phyloP scores from a whole-genome alignment of 2,888 invertebrate species.

The Calliopum simillimum region DNA sequence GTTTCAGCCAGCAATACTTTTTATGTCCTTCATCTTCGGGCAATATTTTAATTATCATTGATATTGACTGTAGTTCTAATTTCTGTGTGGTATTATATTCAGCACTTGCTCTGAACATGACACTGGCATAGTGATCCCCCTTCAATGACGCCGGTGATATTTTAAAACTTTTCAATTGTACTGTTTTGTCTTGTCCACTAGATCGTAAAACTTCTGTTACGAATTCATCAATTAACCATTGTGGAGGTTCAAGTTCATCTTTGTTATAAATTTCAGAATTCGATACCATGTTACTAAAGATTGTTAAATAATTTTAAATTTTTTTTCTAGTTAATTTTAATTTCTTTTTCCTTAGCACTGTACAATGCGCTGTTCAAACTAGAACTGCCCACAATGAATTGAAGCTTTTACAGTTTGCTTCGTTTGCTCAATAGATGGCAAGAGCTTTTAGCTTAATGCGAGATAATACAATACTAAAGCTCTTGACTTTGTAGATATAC shows the following conservation, averaged over 20 bases:
- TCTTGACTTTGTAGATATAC: too few species aligned
- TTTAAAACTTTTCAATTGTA: constrained; percentile 36
- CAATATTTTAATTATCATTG: constrained; percentile 55
- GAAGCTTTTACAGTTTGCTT: too few species aligned
- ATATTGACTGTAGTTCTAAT: neutral
- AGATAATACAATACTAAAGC: too few species aligned
- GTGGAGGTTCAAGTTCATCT: constrained; percentile 32
- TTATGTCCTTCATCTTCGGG: constrained; percentile 53
- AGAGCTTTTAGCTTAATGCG: too few species aligned
- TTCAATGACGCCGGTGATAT: constrained; percentile 41
- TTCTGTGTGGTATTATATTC: constrained; percentile 27
- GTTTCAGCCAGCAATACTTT: constrained; percentile 48
- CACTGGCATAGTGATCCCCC: constrained; percentile 51
- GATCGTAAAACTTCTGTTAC: constrained; percentile 39
- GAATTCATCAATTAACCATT: constrained; percentile 43
- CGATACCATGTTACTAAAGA: too few species aligned
- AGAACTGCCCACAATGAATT: too few species aligned
- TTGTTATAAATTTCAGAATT: too few species aligned
- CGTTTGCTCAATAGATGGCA: too few species aligned
- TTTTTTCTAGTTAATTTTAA: too few species aligned
- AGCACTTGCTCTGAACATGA: constrained; percentile 48
- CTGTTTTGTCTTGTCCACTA: constrained; percentile 31
- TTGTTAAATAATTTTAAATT: too few species aligned
- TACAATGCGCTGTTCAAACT: too few species aligned
- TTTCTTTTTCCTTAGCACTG: too few species aligned